Percentiles rank a stretch among this genome's conserved stretches.
phyloP scores from a whole-genome alignment of 2,113 vertebrate genomes.

The Carassius carassius region DNA sequence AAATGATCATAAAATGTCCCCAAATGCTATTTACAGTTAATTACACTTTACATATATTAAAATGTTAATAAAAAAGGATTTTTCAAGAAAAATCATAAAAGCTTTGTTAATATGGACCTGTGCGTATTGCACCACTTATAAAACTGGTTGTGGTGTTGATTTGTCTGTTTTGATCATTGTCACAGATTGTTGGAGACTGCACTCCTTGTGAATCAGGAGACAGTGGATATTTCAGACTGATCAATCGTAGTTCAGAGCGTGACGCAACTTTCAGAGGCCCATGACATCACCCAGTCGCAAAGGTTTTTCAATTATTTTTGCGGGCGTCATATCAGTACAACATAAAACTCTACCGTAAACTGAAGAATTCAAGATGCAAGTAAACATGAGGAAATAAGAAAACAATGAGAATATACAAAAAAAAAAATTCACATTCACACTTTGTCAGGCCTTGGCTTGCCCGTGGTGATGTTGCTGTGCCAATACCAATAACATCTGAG shows the following conservation, averaged over 20 bases:
- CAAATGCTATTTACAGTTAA: slow-evolving; percentile 77
- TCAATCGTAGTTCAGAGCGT: slow-evolving; percentile 45
- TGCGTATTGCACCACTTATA: slow-evolving; percentile 52
- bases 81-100: slow-evolving; percentile 58
- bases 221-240: slow-evolving; percentile 44
- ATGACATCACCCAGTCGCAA: slow-evolving; percentile 46
- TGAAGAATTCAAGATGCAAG: slow-evolving; percentile 62
- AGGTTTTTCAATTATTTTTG: slow-evolving; percentile 50
- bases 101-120: slow-evolving; percentile 43
- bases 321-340: slow-evolving; percentile 61
- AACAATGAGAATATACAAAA: slow-evolving; percentile 54
- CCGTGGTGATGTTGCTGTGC: slow-evolving; percentile 60
- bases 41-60: slow-evolving; percentile 75
- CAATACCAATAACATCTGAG: slow-evolving; percentile 54
- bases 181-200: slow-evolving; percentile 29
- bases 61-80: slow-evolving; percentile 63
- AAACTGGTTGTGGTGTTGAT: slow-evolving; percentile 25
- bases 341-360: slow-evolving; percentile 54
- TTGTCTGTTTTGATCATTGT: slow-evolving; percentile 16
- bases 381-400: slow-evolving; percentile 31
- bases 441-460: slow-evolving; percentile 60
- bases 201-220: slow-evolving; percentile 41
- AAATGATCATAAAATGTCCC: slow-evolving; percentile 74
- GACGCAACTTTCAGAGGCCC: slow-evolving; percentile 64
- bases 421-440: slow-evolving; percentile 68